phyloP scores from a whole-genome alignment of 2,113 vertebrate species.

The Planiliza haematocheilus region DNA sequence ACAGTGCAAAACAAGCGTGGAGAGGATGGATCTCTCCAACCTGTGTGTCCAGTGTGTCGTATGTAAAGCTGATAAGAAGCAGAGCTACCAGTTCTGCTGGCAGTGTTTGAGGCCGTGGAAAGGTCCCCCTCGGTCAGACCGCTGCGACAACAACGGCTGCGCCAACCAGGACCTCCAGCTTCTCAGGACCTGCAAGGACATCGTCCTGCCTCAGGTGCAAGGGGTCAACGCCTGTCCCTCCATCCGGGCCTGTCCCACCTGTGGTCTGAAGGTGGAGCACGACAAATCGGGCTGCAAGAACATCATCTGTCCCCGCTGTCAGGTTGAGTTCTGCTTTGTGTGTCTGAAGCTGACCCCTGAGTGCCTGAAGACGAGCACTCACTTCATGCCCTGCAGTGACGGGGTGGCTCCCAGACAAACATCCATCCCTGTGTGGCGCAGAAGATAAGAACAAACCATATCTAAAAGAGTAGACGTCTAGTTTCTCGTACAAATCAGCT shows the following conservation, averaged over 20 bases:
- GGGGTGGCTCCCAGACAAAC: conserved; percentile 76
- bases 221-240: conserved; percentile 63
- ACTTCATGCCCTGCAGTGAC: conserved; percentile 58
- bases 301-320: conserved; percentile 75
- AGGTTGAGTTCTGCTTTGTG: conserved; percentile 77
- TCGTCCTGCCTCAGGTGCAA: not conserved
- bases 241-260: conserved; percentile 77
- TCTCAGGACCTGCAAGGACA: conserved; percentile 31
- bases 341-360: conserved; percentile 72
- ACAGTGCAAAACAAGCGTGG: conserved; percentile 13
- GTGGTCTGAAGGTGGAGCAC: conserved; percentile 77
- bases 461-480: too few relatives aligned
- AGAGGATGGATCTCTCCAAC: conserved; percentile 40
- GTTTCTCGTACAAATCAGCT: too few relatives aligned
- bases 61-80: conserved; percentile 36
- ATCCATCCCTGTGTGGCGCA: conserved; percentile 64
- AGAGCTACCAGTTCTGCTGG: conserved; percentile 75
- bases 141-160: conserved; percentile 70
- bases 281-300: conserved; percentile 75
- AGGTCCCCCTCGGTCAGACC: conserved; percentile 37
- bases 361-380: conserved; percentile 55
- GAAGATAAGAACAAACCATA: too few relatives aligned
- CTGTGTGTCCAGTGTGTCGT: conserved; percentile 51
- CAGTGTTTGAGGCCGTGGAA: conserved; percentile 75
- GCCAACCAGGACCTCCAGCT: conserved; percentile 46